phyloP scores from a whole-genome alignment of 2,797 vertebrate genomes.

The Acanthurus leucopareius region DNA sequence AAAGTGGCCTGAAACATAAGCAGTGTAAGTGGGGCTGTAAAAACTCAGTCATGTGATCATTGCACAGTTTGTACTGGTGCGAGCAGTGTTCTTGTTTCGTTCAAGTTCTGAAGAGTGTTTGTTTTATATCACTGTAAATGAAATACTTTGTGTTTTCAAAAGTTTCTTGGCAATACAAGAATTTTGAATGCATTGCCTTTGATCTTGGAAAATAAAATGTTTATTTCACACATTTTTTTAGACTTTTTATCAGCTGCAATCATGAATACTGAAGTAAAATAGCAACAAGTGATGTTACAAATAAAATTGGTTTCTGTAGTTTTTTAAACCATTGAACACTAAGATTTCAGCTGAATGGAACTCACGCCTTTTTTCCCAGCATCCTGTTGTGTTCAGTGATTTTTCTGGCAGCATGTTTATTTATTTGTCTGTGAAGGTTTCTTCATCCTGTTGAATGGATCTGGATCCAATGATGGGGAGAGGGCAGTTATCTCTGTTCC shows the following conservation, averaged over 20 bases:
- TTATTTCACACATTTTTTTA: too few species aligned
- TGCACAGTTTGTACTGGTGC: neutral
- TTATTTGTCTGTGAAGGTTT: slow-evolving; percentile 67
- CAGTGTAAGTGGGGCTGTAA: neutral
- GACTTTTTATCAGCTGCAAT: too few species aligned
- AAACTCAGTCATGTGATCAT: neutral
- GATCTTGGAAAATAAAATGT: too few species aligned
- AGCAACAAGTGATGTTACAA: too few species aligned
- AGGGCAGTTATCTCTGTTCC: slow-evolving; percentile 73
- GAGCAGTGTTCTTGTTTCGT: neutral
- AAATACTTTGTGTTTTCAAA: too few species aligned
- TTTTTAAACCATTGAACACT: neutral
- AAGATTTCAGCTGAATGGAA: neutral
- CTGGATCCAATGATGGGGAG: slow-evolving; percentile 66
- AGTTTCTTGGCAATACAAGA: too few species aligned
- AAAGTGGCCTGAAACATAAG: neutral
- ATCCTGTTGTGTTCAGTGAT: neutral
- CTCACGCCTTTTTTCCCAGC: neutral
- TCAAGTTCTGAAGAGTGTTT: neutral
- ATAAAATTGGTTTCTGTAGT: neutral
- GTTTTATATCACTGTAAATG: too few species aligned
- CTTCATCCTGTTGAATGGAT: slow-evolving; percentile 82
- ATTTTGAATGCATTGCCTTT: too few species aligned
- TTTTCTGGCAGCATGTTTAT: slow-evolving; percentile 7
- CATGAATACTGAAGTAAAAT: neutral